Evolutionary conservation across 1,140 invertebrate species (phyloP), one percentile per base, ranked within the genome.

Genomic region (Drosophila bipectinata): DNA sequence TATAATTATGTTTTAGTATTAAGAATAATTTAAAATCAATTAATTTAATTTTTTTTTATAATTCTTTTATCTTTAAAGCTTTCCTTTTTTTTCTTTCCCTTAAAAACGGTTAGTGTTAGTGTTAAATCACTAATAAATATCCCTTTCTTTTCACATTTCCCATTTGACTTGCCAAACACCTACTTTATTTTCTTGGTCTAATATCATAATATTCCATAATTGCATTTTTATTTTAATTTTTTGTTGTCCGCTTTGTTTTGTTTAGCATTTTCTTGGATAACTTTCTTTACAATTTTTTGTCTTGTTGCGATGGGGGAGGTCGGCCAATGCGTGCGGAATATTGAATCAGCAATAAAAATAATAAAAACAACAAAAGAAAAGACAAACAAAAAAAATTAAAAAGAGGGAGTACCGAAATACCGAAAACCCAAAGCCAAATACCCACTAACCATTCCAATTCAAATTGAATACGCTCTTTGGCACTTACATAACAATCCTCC

Each of bases 381-480:
- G 51, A 6, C 32, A 55, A 5, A 58, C 51, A 5, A 58, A 18
- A 10, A 14, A 45, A 39, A 28, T 28, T 28, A 6, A 48, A 26
- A 34, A 24, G 15, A 2, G 51, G 30, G 39, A 12, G 32, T 64
- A 61, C 37, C 9, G 18, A 18, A 44, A 15, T 12, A n/a, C 34
- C 12, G 3, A 12, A 37, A 14, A 7, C 14, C 15, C 18, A 47
- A 21, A 21, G 21, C 21, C 12, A 10, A 12, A 37, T 6, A 14
- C 41, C 15, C 44, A 47, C 44, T 24, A 10, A 15, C 72, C 48
- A 61, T 58, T 82, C 59, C 57, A 83, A 83, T 82, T 69, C 79
- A 61, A 82, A 83, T 78, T 83, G 79, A 83, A 83, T 75, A 71
- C 59, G 55, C 74, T 73, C 47, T 69, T 66, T 61, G 79, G 45